These are phyloP conservation scores for Oscheius sp. DNA, from an alignment of 2,888 invertebrate genomes.

Conservation along the genomic window DNA sequence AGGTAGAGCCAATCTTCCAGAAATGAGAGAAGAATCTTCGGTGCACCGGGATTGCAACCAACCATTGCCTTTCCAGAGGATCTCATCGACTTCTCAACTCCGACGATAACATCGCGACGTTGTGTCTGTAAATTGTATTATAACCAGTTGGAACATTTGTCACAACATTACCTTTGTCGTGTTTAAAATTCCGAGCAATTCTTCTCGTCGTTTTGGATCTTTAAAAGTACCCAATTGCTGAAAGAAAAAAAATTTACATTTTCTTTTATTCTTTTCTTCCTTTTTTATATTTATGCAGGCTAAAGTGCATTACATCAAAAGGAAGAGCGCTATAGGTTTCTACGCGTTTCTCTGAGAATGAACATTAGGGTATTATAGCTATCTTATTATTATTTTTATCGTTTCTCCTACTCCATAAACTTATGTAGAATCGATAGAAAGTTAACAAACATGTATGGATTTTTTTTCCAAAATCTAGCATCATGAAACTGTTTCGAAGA, in stretches of 20 bases:
- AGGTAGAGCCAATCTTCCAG: constrained; percentile 73
- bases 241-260: background rate
- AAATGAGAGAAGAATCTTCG: constrained; percentile 32
- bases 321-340: too few relatives aligned
- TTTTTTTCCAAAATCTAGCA: too few relatives aligned
- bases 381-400: too few relatives aligned
- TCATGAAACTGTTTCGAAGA: too few relatives aligned
- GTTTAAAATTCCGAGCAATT: constrained; percentile 3
- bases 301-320: too few relatives aligned
- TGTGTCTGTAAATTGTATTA: background rate
- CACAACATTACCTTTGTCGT: background rate
- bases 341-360: too few relatives aligned
- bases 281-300: too few relatives aligned
- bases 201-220: constrained; percentile 2
- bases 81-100: background rate
- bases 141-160: background rate
- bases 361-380: too few relatives aligned
- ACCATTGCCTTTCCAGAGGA: background rate
- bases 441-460: too few relatives aligned
- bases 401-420: too few relatives aligned
- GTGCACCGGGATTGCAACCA: background rate
- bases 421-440: too few relatives aligned
- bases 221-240: constrained; percentile 30
- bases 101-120: background rate
- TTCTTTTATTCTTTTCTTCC: too few relatives aligned